Evolutionary conservation across 2,797 vertebrate genomes (phyloP).

Genomic region (Arctocebus calabarensis): DNA sequence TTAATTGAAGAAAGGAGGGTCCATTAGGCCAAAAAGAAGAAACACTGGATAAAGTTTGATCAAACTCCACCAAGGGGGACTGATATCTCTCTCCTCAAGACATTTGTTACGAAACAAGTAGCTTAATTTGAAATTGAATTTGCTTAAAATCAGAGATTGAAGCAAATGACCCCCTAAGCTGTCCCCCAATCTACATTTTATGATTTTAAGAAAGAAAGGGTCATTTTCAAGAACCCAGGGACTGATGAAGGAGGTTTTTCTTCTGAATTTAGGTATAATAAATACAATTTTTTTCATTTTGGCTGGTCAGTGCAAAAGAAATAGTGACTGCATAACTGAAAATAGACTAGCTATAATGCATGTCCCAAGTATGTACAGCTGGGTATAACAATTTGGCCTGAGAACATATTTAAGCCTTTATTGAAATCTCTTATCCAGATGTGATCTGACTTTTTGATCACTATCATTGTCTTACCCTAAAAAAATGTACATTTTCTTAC

Average conservation of each 20-base stretch:
- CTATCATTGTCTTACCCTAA: background rate
- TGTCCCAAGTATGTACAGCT: background rate
- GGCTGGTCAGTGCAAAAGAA: background rate
- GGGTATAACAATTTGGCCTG: background rate
- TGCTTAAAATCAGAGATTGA: constrained; percentile 35
- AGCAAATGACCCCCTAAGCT: background rate
- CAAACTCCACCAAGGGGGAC: background rate
- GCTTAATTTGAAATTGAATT: constrained; percentile 13
- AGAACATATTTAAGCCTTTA: background rate
- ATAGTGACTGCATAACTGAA: background rate
- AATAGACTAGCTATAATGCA: background rate
- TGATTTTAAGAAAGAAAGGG: background rate
- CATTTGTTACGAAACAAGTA: constrained; percentile 8
- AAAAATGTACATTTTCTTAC: background rate
- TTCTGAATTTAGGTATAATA: background rate
- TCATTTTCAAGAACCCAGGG: background rate
- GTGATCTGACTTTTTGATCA: background rate
- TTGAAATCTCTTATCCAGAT: background rate
- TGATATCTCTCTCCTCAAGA: background rate
- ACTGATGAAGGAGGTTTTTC: background rate
- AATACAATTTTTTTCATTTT: background rate
- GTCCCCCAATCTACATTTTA: background rate
- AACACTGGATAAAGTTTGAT: background rate
- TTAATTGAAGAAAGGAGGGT: constrained; percentile 5
- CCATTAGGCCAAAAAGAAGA: background rate